These are phyloP conservation scores for Xyrauchen texanus DNA, from an alignment of 2,113 vertebrate genomes.

Conservation along the genomic window DNA sequence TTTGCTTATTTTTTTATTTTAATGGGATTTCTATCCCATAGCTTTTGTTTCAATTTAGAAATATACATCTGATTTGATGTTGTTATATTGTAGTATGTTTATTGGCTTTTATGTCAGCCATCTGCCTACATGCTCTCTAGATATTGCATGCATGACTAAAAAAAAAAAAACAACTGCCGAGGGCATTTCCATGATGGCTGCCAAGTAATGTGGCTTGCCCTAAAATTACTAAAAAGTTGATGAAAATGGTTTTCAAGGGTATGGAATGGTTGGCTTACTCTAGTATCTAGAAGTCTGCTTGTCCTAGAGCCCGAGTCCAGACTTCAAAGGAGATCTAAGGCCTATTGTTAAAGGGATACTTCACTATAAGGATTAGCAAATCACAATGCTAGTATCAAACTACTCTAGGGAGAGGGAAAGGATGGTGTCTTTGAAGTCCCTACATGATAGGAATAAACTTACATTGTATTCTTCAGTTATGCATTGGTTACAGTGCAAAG, in stretches of 20 bases:
- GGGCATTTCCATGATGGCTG: too few relatives aligned
- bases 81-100: too few relatives aligned
- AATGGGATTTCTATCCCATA: too few relatives aligned
- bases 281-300: conserved; percentile 4
- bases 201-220: too few relatives aligned
- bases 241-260: background rate
- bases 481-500: conserved; percentile 34
- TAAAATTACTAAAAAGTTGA: background rate
- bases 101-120: too few relatives aligned
- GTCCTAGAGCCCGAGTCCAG: conserved; percentile 31
- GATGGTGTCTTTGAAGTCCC: conserved; percentile 42
- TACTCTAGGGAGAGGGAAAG: conserved; percentile 2
- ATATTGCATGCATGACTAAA: too few relatives aligned
- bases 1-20: too few relatives aligned
- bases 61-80: too few relatives aligned
- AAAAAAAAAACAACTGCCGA: too few relatives aligned
- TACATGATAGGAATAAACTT: conserved; percentile 42
- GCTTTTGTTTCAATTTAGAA: too few relatives aligned
- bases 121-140: too few relatives aligned
- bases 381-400: conserved; percentile 43
- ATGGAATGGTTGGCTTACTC: conserved; percentile 14
- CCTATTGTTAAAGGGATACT: conserved; percentile 43
- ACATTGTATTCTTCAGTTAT: conserved; percentile 31
- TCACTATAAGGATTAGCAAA: conserved; percentile 40
- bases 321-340: conserved; percentile 39